Evolutionary conservation across 2,113 vertebrate species (phyloP).

Genomic region (Uria aalge): DNA sequence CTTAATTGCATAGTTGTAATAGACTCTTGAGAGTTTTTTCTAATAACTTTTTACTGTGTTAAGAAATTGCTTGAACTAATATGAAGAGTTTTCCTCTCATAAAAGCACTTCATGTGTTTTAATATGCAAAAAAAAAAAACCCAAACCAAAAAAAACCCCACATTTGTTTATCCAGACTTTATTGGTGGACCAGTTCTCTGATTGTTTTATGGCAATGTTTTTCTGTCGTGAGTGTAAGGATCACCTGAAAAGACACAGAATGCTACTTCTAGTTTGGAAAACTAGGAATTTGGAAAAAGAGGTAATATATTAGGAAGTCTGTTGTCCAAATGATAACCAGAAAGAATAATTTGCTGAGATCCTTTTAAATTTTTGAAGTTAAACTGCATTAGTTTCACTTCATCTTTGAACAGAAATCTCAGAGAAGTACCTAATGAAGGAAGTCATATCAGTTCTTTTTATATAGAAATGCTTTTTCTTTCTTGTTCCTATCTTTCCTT

Average conservation of each 20-base stretch:
- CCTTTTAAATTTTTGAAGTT: background rate
- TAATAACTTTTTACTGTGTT: rapidly evolving
- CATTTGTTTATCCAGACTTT: background rate
- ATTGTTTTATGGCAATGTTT: background rate
- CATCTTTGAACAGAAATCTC: background rate
- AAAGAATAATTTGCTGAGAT: background rate
- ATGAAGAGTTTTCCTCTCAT: background rate
- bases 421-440: background rate
- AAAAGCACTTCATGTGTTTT: background rate
- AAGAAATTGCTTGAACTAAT: background rate
- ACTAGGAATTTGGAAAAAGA: background rate
- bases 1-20: background rate
- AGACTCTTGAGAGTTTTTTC: background rate
- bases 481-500: background rate
- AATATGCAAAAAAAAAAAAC: background rate
- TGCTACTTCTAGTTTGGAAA: background rate
- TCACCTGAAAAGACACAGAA: background rate
- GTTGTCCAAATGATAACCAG: background rate
- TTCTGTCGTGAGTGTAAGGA: background rate
- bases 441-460: background rate
- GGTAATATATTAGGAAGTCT: background rate
- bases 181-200: background rate
- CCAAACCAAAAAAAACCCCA: background rate
- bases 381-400: background rate
- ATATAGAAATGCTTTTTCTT: background rate